Conservation (phyloP, 2,888 invertebrate species). For the Sinohyriopsis cumingii region DNA sequence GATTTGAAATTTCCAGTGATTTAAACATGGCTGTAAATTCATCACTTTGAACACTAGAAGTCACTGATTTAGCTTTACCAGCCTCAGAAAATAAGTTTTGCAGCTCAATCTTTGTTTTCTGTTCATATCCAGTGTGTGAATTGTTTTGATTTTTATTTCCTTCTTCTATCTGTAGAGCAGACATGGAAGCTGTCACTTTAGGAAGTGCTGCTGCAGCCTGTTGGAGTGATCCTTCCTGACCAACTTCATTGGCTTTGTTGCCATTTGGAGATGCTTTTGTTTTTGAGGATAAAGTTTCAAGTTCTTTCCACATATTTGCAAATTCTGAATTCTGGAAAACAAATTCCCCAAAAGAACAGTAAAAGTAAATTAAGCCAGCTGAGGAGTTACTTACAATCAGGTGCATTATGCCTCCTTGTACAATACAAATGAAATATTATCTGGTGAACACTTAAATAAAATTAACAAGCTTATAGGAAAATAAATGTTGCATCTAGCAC, state of each 20-base stretch:
- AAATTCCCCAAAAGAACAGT: no score
- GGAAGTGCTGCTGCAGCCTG: constrained; percentile 50
- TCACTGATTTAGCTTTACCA: not conserved
- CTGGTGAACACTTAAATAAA: no score
- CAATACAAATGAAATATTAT: no score
- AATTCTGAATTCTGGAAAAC: constrained; percentile 44
- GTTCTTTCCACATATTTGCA: constrained; percentile 61
- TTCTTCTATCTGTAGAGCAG: constrained; percentile 3
- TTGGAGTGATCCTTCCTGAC: constrained; percentile 35
- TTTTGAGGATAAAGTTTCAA: constrained; percentile 31
- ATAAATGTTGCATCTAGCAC: no score
- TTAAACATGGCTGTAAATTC: constrained; percentile 50
- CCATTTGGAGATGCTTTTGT: constrained; percentile 3
- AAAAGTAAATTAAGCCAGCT: no score
- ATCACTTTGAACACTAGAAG: constrained; percentile 26
- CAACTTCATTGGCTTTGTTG: constrained; percentile 3
- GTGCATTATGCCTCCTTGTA: no score
- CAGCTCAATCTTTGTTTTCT: constrained; percentile 36
- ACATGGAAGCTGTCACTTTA: constrained; percentile 34
- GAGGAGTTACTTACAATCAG: no score
- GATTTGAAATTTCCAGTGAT: constrained; percentile 21
- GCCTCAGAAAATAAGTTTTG: constrained; percentile 38
- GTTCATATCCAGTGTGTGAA: constrained; percentile 5
- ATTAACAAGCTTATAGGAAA: no score
- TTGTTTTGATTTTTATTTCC: constrained; percentile 15